These are phyloP conservation scores for Abscondita cerata DNA, from an alignment of 2,888 invertebrate genomes.

Conservation along the genomic window DNA sequence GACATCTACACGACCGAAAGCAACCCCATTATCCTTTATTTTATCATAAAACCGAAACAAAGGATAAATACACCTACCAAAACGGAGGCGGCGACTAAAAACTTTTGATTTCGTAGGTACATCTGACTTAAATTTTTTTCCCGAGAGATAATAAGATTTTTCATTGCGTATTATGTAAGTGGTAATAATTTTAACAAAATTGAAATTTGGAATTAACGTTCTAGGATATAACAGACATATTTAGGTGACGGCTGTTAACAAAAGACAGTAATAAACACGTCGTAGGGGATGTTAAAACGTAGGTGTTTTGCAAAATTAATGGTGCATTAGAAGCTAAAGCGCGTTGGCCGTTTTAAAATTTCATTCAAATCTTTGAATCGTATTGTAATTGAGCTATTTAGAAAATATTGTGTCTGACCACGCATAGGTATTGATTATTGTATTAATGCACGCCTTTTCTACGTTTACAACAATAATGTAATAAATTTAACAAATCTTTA, in stretches of 20 bases:
- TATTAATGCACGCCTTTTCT: no score
- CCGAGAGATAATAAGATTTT: not conserved
- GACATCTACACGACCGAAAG: conserved; percentile 16
- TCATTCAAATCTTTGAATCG: no score
- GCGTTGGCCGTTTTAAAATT: no score
- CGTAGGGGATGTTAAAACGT: conserved; percentile 17
- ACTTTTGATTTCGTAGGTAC: not conserved
- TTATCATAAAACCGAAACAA: conserved; percentile 7
- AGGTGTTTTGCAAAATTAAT: conserved; percentile 26
- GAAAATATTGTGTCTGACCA: no score
- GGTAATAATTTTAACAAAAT: not conserved
- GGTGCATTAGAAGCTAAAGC: conserved; percentile 15
- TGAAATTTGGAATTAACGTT: not conserved
- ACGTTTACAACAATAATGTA: no score
- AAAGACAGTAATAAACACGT: conserved; percentile 26
- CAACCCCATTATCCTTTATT: conserved; percentile 16
- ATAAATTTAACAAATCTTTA: no score
- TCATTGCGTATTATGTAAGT: not conserved
- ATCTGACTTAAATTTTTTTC: not conserved
- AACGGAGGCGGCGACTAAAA: not conserved
- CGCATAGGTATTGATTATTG: no score
- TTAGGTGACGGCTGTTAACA: conserved; percentile 24
- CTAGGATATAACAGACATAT: conserved; percentile 5
- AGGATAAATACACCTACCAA: conserved; percentile 1
- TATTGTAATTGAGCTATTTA: no score